A percentile compares a stretch with the other conserved stretches of the same genome.
Conservation (phyloP, 2,797 vertebrate species). For the Danio jaintianensis region DNA sequence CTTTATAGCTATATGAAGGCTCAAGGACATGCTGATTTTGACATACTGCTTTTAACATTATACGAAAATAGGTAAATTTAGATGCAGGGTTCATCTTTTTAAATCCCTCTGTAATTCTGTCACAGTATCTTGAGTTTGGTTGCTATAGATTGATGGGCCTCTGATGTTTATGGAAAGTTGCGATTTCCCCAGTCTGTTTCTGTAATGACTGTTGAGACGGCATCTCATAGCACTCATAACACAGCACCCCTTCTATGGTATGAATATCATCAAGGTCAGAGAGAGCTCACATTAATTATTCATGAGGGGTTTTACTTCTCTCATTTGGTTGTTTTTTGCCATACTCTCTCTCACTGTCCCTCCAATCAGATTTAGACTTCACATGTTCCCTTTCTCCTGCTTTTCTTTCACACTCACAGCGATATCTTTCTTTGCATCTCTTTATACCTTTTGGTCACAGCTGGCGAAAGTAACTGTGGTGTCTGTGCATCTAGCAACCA, state of each 20-base stretch:
- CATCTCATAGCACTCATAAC: conserved; percentile 46
- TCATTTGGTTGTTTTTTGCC: conserved; percentile 18
- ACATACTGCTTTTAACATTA: background rate
- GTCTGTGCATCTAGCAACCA: conserved; percentile 11
- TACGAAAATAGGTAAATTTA: background rate
- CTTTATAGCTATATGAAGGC: too few relatives aligned
- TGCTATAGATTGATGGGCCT: background rate
- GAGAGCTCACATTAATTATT: conserved; percentile 62
- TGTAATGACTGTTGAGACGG: conserved; percentile 60
- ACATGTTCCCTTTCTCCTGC: background rate
- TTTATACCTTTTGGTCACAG: conserved; percentile 53
- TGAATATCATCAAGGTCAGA: conserved; percentile 69
- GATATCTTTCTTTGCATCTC: conserved; percentile 59
- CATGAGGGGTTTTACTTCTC: conserved; percentile 48
- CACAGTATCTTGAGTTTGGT: background rate
- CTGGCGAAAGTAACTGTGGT: conserved; percentile 61
- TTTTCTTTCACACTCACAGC: conserved; percentile 59
- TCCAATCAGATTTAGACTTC: conserved; percentile 31
- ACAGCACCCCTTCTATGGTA: conserved; percentile 23
- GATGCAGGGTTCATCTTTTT: background rate
- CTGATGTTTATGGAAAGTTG: conserved; percentile 39
- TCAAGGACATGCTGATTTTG: background rate
- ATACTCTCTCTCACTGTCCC: conserved; percentile 2
- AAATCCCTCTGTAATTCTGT: conserved; percentile 8
- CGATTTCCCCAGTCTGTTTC: conserved; percentile 42